A percentile compares a stretch with the other conserved stretches of the same genome.
Evolutionary conservation across 2,888 invertebrate species (phyloP).

Genomic region (Trachelus troglodyta): DNA sequence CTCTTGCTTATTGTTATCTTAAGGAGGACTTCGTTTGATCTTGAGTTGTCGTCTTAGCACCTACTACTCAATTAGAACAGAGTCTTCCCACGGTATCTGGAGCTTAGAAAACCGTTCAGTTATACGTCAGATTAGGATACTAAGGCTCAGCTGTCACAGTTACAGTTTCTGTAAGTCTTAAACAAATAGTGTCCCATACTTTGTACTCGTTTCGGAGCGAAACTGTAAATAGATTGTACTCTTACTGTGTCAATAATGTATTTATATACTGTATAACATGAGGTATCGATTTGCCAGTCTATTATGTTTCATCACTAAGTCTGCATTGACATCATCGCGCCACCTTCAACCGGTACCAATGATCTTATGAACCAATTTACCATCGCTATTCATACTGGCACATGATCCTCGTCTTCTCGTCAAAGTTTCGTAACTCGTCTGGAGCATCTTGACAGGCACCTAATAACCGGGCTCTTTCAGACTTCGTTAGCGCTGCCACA

Average conservation of each 20-base stretch:
- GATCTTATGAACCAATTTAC: background rate
- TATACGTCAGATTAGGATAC: background rate
- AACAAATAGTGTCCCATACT: background rate
- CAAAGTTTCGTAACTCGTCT: background rate
- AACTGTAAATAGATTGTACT: background rate
- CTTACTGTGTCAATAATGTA: background rate
- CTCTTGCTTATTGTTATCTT: background rate
- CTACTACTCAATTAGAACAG: background rate
- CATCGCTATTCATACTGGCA: background rate
- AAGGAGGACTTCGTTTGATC: background rate
- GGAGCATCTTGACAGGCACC: conserved; percentile 4
- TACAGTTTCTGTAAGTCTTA: background rate
- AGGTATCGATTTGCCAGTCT: background rate
- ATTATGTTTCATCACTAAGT: background rate
- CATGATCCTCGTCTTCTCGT: background rate
- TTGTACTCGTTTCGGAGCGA: background rate
- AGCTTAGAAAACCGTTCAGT: background rate
- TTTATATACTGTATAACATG: background rate
- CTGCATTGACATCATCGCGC: background rate
- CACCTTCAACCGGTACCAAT: background rate
- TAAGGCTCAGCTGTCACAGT: background rate
- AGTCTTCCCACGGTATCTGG: background rate
- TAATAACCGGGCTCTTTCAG: conserved; percentile 49
- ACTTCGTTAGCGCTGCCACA: conserved; percentile 42
- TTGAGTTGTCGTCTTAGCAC: background rate